These are phyloP conservation scores for Seladonia tumulorum DNA, from an alignment of 2,888 invertebrate genomes.

Conservation along the genomic window DNA sequence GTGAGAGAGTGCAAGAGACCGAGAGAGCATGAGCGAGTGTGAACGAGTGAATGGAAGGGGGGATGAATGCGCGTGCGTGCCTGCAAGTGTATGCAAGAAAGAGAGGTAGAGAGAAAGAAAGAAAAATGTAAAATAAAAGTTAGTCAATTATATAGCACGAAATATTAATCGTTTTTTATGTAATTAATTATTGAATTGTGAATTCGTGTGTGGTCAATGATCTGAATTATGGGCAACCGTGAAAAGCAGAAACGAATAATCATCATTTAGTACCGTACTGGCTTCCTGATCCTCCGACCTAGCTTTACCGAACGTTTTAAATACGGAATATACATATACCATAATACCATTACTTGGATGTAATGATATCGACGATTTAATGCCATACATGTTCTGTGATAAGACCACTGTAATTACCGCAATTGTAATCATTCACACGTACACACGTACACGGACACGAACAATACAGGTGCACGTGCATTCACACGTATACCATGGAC, in stretches of 20 bases:
- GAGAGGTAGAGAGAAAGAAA: constrained; percentile 44
- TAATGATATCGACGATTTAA: constrained; percentile 81
- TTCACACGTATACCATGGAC: neutral
- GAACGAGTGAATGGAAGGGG: constrained; percentile 27
- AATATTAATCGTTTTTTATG: constrained; percentile 79
- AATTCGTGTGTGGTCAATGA: constrained; percentile 64
- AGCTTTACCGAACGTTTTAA: constrained; percentile 82
- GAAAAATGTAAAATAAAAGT: constrained; percentile 79
- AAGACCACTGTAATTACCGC: constrained; percentile 84
- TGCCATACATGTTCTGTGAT: constrained; percentile 85
- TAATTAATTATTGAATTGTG: constrained; percentile 76
- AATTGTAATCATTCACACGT: constrained; percentile 73
- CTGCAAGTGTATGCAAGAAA: no score
- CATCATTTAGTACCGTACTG: constrained; percentile 82
- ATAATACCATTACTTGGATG: constrained; percentile 78
- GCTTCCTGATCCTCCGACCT: constrained; percentile 83
- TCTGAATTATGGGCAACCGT: constrained; percentile 83
- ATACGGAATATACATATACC: constrained; percentile 65
- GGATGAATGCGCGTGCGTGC: neutral
- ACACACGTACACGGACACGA: constrained; percentile 58
- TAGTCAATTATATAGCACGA: constrained; percentile 82
- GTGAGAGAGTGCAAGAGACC: constrained; percentile 32
- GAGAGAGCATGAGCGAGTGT: constrained; percentile 21
- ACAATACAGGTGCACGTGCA: neutral
- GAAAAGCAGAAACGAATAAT: constrained; percentile 76